A percentile compares a stretch with the other conserved stretches of the same genome.
Evolutionary conservation across 2,113 vertebrate genomes (phyloP).

Genomic region (Peromyscus polionotus): DNA sequence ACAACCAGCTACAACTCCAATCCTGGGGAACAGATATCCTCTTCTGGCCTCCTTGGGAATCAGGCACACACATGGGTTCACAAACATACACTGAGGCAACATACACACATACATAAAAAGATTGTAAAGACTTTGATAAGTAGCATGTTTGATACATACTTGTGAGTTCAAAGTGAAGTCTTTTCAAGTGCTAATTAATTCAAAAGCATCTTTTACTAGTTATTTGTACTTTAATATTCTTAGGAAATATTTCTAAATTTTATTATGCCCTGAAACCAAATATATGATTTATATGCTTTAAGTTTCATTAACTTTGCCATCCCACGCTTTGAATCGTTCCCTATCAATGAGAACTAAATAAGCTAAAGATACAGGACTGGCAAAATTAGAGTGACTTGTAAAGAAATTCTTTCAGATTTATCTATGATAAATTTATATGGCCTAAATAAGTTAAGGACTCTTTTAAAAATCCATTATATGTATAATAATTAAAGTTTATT

Average conservation of each 20-base stretch:
- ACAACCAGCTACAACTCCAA: not conserved
- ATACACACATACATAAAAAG: not conserved
- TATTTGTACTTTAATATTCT: conserved; percentile 46
- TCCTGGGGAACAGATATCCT: not conserved
- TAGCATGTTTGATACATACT: not conserved
- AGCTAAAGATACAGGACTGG: not conserved
- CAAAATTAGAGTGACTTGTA: conserved; percentile 47
- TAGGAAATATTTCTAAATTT: conserved; percentile 47
- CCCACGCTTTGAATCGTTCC: conserved; percentile 13
- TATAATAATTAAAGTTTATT: not conserved
- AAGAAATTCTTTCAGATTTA: not conserved
- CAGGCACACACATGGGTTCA: not conserved
- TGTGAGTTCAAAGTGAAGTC: conserved; percentile 39
- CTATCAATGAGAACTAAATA: conserved; percentile 46
- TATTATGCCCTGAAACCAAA: conserved; percentile 66
- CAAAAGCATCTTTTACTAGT: conserved; percentile 42
- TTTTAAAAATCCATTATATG: conserved; percentile 44
- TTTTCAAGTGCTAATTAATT: conserved; percentile 50
- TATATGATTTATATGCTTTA: not conserved
- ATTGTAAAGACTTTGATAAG: not conserved
- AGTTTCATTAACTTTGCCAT: conserved; percentile 46
- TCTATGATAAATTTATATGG: not conserved
- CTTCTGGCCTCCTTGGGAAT: not conserved
- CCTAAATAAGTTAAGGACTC: conserved; percentile 34
- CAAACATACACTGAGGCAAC: not conserved